Base-by-base conservation (phyloP, 2,113 vertebrate genomes). In the Cyprinodon variegatus region DNA sequence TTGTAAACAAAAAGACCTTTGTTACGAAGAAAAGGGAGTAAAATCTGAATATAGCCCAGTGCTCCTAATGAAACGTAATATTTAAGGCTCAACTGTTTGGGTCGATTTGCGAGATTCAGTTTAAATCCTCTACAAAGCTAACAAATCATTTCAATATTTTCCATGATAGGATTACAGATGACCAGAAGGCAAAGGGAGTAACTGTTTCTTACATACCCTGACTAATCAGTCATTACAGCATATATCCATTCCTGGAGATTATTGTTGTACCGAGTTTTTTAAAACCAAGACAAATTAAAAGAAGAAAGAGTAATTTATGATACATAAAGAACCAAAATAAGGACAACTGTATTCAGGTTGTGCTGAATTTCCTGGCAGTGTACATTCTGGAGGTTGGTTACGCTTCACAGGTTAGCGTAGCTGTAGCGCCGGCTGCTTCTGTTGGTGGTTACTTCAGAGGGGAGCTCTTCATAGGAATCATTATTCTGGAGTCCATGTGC, bases 401-500 rank as follows among this genome's bases (percentile, higher is more conserved):
- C 45, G 15, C 75, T 78, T 39, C 29, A 74, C 66, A 79, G 63
- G 72, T 78, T 67, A 69, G 72, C 63, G 61, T 61, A 74, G 61
- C 50, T 22, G 73, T 46, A 76, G 80, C 36, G 61, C 70, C 48
- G 82, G 74, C 41, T 65, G 79, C 11, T 70, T 8, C 17, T 50
- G 69, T 20, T 11, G 7, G 20, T 17, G 14, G 41, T 80, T 95
- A 98, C 94, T 97, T 96, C 86, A 97, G 92, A 22, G 97, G 97
- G 0, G 97, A 98, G 48, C 83, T 94, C 93, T 97, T 97, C 95
- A 96, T 92, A 1, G 98, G 98, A 90, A 99, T 99, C 98, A 99
- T 99, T 91, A 99, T 96, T 90, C 98, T 96, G 87, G 97, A 99
- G 67, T 99, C 98, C 98, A 99, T 99, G 90, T 98, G 96, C 91